Conservation (phyloP, 1,140 invertebrate genomes). For the Temnothorax nylanderi region DNA sequence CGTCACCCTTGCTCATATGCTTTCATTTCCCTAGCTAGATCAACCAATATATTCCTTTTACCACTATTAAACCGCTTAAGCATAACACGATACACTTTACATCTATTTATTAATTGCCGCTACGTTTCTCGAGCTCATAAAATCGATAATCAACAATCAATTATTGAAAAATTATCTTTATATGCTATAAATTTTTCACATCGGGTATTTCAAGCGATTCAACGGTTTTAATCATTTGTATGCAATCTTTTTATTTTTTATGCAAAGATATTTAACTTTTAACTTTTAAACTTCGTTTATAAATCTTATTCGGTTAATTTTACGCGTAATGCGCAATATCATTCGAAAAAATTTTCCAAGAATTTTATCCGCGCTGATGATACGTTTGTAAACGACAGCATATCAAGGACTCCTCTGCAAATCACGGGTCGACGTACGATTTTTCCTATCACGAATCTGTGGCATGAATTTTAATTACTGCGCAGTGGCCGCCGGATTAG, state of each 20-base stretch:
- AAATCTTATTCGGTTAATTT: neutral
- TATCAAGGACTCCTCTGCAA: slow-evolving; percentile 12
- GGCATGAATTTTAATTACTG: slow-evolving; percentile 67
- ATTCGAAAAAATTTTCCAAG: slow-evolving; percentile 5
- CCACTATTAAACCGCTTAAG: neutral
- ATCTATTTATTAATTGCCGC: neutral
- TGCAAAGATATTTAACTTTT: neutral
- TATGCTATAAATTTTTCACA: neutral
- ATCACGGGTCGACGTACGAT: neutral
- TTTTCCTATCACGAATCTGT: slow-evolving; percentile 56
- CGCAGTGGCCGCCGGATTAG: slow-evolving; percentile 54
- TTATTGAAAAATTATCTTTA: neutral
- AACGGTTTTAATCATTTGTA: neutral
- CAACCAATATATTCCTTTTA: slow-evolving; percentile 16
- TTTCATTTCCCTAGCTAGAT: slow-evolving; percentile 37
- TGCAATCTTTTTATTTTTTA: neutral
- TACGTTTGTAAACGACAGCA: neutral
- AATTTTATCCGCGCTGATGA: neutral
- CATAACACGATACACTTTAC: slow-evolving; percentile 9
- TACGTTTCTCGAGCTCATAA: neutral
- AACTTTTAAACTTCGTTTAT: neutral
- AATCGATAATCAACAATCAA: neutral
- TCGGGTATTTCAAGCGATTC: neutral
- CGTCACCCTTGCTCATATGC: slow-evolving; percentile 22
- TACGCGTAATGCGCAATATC: neutral